Conservation (phyloP, 2,797 vertebrate genomes). For the Calcarius lapponicus region DNA sequence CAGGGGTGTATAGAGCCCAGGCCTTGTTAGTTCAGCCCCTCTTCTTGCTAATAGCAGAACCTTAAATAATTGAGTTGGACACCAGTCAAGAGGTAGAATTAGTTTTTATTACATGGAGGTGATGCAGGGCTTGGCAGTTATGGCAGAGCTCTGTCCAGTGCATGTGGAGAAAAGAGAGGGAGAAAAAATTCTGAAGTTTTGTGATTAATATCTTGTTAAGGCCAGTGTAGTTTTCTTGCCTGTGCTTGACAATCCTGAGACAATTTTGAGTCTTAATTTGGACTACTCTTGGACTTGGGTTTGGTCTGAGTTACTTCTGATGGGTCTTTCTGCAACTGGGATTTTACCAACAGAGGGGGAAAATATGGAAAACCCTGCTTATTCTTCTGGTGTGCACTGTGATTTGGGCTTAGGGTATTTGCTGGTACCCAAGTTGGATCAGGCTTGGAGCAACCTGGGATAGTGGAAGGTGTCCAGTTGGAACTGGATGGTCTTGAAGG, state of each 20-base stretch:
- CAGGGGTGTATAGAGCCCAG: neutral
- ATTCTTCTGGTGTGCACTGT: neutral
- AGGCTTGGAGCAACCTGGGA: neutral
- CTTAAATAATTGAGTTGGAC: neutral
- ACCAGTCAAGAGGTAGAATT: neutral
- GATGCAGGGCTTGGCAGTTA: neutral
- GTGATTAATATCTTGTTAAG: neutral
- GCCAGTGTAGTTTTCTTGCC: neutral
- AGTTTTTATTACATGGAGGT: neutral
- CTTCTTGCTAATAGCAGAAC: neutral
- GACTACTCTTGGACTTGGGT: neutral
- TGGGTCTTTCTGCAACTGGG: neutral
- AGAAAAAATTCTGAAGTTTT: neutral
- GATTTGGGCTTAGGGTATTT: neutral
- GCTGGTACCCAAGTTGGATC: neutral
- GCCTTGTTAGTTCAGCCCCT: neutral
- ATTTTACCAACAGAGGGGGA: fast-evolving
- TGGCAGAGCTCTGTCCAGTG: neutral
- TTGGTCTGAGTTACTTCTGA: neutral
- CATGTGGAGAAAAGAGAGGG: neutral
- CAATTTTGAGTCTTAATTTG: neutral
- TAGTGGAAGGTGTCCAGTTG: neutral
- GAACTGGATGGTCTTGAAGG: neutral
- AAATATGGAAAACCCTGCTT: neutral
- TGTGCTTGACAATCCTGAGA: neutral